These are phyloP conservation scores for Strigamia maritima DNA, from an alignment of 2,888 invertebrate species.

Conservation along the genomic window DNA sequence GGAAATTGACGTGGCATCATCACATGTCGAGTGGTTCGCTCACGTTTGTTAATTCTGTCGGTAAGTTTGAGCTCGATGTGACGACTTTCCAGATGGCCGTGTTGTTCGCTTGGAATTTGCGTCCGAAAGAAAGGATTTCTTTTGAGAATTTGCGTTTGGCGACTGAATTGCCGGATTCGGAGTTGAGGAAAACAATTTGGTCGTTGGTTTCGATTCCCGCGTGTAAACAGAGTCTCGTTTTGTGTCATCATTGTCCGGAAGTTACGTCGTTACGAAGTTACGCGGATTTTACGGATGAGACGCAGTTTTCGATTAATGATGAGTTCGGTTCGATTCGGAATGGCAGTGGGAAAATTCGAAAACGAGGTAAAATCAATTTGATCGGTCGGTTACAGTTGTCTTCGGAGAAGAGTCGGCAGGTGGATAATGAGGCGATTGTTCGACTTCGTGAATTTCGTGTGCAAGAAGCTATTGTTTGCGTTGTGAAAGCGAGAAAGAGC, in stretches of 20 bases:
- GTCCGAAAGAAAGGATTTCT: constrained; percentile 86
- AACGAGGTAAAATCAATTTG: constrained; percentile 91
- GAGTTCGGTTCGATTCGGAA: constrained; percentile 90
- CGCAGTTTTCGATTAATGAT: constrained; percentile 94
- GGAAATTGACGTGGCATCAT: constrained; percentile 97
- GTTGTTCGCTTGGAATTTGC: constrained; percentile 96
- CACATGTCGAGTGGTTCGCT: constrained; percentile 99
- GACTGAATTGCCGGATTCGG: constrained; percentile 93
- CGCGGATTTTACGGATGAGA: constrained; percentile 91
- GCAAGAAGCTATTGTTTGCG: neutral
- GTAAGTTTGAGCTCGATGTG: constrained; percentile 94
- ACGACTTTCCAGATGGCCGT: constrained; percentile 99
- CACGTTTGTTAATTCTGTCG: constrained; percentile 86
- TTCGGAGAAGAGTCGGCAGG: constrained; percentile 72
- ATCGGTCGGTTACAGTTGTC: constrained; percentile 91
- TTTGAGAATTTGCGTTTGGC: constrained; percentile 94
- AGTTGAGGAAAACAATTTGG: constrained; percentile 88
- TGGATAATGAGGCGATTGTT: neutral
- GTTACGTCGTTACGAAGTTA: no score
- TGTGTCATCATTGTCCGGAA: constrained; percentile 73
- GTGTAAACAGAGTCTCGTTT: constrained; percentile 86
- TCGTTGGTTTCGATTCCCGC: constrained; percentile 94
- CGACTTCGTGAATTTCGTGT: neutral
- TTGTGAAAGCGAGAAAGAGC: neutral
- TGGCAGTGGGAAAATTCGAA: constrained; percentile 87